Evolutionary conservation across 1,140 invertebrate genomes (phyloP).

Genomic region (Brachionus rotundiformis): DNA sequence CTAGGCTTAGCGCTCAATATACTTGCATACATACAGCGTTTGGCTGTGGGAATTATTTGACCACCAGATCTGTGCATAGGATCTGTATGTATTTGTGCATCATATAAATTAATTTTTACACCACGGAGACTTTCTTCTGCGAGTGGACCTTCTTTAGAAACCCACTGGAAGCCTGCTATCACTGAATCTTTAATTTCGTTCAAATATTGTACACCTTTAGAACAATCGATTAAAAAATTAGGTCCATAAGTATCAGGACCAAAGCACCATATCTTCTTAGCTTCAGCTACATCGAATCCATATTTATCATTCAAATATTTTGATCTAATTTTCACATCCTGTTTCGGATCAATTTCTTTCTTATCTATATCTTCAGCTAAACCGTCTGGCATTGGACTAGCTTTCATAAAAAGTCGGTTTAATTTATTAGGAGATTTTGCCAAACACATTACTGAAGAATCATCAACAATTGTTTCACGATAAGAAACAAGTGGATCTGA

Average conservation of each 20-base stretch:
- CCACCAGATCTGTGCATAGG: conserved; percentile 99
- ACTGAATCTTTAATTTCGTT: conserved; percentile 20
- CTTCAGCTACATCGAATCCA: background rate
- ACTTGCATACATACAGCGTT: conserved; percentile 93
- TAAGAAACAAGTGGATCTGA: conserved; percentile 27
- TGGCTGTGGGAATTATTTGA: conserved; percentile 98
- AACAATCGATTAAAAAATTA: conserved; percentile 31
- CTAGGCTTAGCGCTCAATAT: conserved; percentile 85
- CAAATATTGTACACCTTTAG: conserved; percentile 12
- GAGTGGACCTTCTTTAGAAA: conserved; percentile 94
- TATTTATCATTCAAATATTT: conserved; percentile 10
- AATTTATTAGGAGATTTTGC: conserved; percentile 64
- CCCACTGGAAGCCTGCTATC: conserved; percentile 85
- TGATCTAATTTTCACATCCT: background rate
- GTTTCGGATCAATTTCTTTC: background rate
- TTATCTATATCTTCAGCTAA: conserved; percentile 40
- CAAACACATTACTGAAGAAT: background rate
- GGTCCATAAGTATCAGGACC: background rate
- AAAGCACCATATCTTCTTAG: conserved; percentile 51
- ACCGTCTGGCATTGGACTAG: conserved; percentile 5
- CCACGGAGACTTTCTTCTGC: conserved; percentile 97
- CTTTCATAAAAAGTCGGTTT: conserved; percentile 52
- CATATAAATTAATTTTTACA: conserved; percentile 96
- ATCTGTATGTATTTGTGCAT: conserved; percentile 97
- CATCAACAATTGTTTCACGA: background rate